Base-by-base conservation (phyloP, 2,113 vertebrate genomes). In the Festucalex cinctus region DNA sequence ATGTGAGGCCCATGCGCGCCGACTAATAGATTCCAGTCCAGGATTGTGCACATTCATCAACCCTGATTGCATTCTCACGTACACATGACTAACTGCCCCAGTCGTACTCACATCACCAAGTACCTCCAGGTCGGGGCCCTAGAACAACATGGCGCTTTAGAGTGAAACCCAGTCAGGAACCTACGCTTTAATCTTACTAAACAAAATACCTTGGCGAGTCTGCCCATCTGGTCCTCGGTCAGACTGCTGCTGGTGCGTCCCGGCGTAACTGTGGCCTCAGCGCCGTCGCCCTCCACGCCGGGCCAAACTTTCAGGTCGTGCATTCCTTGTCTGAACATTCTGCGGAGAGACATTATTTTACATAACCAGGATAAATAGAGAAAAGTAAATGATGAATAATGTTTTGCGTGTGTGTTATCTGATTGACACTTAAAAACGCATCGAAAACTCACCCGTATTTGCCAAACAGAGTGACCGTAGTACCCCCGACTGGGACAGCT, bases 261-360 rank as follows among this genome's bases (percentile, higher is more conserved):
- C 0, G 97, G 97, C 64, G 97, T 99, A 86, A 82, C 93, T 66
- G 95, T 98, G 73, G 93, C 94, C 80, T 98, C 96, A 0, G 91
- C 93, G 58, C 97, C 97, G 62, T 98, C 96, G 37, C 97, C 97
- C 88, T 96, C 95, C 39, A 98, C 93, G 0, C 95, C 96, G 9
- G 97, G 97, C 97, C 97, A 99, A 58, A 99, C 97, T 83, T 98
- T 98, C 81, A 99, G 90, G 80, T 99, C 97, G 28, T 99, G 97
- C 96, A 98, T 99, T 64, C 97, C 97, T 88, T 99, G 97, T 12
- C 96, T 93, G 80, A 98, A 98, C 97, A 99, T 98, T 68, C 97
- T 99, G 62, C 35, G 66, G 6, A 0, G 49, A 14, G 17, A 63
- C 1, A 39, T 39, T 39, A 9, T 39, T 6, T 39, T 4, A 9